Evolutionary conservation across 1,140 invertebrate genomes (phyloP), one percentile per base, ranked within the genome.

Genomic region (Drosophila subpulchrella): DNA sequence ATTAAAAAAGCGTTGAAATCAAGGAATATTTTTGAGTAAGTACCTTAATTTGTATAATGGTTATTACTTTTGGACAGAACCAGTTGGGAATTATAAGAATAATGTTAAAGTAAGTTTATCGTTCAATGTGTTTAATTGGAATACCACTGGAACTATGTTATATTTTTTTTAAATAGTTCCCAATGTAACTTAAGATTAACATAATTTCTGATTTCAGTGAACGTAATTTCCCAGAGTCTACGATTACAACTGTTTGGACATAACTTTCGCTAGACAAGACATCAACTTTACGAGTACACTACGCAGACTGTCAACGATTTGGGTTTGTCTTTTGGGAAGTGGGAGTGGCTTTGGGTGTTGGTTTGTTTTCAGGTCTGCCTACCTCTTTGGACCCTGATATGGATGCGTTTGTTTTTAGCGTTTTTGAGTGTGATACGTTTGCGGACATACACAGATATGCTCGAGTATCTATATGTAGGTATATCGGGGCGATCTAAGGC

Each of bases 371-470:
- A 38, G 54, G 48, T 58, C 54, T 76, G 62, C 74, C 73, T 77
- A 77, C 74, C 74, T 77, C 74, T 75, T 51, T 59, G 54, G 73
- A 58, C 54, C 68, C 72, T 66, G 72, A 75, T 67, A 77, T 68
- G 74, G 63, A 77, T 61, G 74, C 62, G 41, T 68, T 59, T 51
- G 48, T 78, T 62, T 54, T 65, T 56, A 48, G 34, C 50, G 32
- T 47, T 27, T 34, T 34, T 73, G 59, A 39, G 15, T 71, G 66
- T 71, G 68, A 71, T 72, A 72, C 68, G 66, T 71, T 62, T 58
- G 34, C 61, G 34, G 65, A 68, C 65, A 68, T 38, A 67, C 44
- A 66, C 38, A 42, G 34, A 30, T 20, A 59, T 13, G 47, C 24
- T 4, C 6, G n/a, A 15, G n/a, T 32, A 11, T 50, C 27, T 50